phyloP scores from a whole-genome alignment of 2,888 invertebrate genomes.

The Parnassius smintheus region DNA sequence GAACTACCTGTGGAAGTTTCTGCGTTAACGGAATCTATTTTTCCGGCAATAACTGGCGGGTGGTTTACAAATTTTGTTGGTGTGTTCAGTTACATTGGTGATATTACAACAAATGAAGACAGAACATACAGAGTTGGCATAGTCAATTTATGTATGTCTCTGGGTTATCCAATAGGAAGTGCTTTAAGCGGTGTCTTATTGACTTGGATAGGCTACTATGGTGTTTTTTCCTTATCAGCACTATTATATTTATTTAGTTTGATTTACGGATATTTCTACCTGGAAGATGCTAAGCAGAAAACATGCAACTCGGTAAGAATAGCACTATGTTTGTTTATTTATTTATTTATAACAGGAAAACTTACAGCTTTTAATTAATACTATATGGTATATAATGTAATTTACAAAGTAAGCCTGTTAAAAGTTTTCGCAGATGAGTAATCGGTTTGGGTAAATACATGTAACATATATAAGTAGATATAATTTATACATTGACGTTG shows the following conservation, averaged over 20 bases:
- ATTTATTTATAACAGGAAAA: too few relatives aligned
- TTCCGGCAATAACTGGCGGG: conserved; percentile 90
- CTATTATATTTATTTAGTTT: conserved; percentile 87
- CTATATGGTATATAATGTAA: too few relatives aligned
- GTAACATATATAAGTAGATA: too few relatives aligned
- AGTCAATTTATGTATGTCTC: conserved; percentile 91
- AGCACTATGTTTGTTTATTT: too few relatives aligned
- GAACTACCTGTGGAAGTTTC: conserved; percentile 89
- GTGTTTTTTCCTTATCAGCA: conserved; percentile 88
- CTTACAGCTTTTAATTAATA: too few relatives aligned
- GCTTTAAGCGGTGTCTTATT: conserved; percentile 90
- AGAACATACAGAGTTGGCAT: conserved; percentile 92
- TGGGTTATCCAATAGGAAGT: conserved; percentile 93
- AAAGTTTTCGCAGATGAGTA: too few relatives aligned
- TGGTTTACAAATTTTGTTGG: conserved; percentile 95
- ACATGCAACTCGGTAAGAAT: conserved; percentile 44
- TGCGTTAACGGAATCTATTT: conserved; percentile 88
- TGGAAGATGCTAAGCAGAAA: conserved; percentile 82
- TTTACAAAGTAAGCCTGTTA: too few relatives aligned
- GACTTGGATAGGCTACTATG: conserved; percentile 88
- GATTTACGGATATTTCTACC: conserved; percentile 85
- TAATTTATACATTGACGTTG: too few relatives aligned
- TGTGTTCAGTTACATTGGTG: conserved; percentile 93
- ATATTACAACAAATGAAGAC: conserved; percentile 89
- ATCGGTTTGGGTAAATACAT: too few relatives aligned